Evolutionary conservation across 2,113 vertebrate species (phyloP), one percentile per base, ranked within the genome.

Genomic region (Castor canadensis): DNA sequence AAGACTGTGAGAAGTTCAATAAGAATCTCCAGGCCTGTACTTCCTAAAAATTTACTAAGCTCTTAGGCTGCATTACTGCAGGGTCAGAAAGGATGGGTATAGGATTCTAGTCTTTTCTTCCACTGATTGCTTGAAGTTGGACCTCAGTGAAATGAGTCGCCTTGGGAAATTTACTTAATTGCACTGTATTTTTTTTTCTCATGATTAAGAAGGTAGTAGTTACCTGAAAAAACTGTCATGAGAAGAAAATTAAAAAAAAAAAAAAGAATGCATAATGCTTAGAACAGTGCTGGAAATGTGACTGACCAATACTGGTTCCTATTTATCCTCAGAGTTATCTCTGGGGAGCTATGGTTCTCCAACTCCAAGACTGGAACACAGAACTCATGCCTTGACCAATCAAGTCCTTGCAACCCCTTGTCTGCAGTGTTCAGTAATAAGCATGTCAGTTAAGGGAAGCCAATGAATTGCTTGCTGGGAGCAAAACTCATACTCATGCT

Each of bases 151-250:
- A 47, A 17, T 56, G 71, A 73, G 38, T n/a, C 2, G 62, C 15
- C 64, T 60, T 38, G 75, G 47, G 28, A 30, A 71, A 45, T 4
- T 81, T 26, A 69, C 28, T 54, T 58, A 19, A 49, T 28, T 26
- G 89, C 24, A 40, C 13, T 60, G 9, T 72, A 16, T 56, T 76
- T 54, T 49, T 47, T 75, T 49, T 26, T 32, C 40, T 88, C 69
- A 38, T 56, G 76, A 38, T 79, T 71, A 84, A 90, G 94, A 94
- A 38, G 45, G 20, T 58, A 47, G 62, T 20, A 47, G 16, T 58
- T 71, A 40, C 32, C 16, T 86, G 22, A 38, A 58, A 60, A 11
- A 4, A 5, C 38, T 49, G 40, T 60, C 54, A 35, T 30, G 45
- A 75, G 13, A n/a, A 81, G 30, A 35, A 84, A 77, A 32, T 58